Conservation (phyloP, 2,797 vertebrate species). For the Trachurus trachurus region DNA sequence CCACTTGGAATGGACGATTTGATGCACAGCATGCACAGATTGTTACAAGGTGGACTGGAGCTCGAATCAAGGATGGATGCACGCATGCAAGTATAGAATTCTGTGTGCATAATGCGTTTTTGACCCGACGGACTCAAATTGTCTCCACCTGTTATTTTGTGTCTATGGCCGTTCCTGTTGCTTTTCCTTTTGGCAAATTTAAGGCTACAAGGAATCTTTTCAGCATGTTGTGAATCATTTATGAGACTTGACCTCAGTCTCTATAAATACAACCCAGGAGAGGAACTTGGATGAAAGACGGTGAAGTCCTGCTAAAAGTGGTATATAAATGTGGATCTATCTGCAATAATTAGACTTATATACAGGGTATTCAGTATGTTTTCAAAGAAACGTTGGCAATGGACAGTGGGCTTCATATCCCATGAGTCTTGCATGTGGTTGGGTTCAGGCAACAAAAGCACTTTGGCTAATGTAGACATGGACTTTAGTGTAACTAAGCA, state of each 20-base stretch:
- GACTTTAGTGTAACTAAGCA: not conserved
- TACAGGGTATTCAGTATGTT: not conserved
- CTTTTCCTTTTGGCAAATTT: slow-evolving; percentile 40
- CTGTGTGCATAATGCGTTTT: slow-evolving; percentile 54
- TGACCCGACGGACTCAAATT: slow-evolving; percentile 59
- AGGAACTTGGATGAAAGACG: slow-evolving; percentile 25
- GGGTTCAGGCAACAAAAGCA: not conserved
- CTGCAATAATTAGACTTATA: not conserved
- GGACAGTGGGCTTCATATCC: not conserved
- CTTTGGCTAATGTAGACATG: not conserved
- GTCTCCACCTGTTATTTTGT: slow-evolving; percentile 53
- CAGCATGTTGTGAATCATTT: slow-evolving; percentile 42
- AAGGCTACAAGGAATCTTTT: slow-evolving; percentile 27
- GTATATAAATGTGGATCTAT: not conserved
- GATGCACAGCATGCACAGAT: slow-evolving; percentile 60
- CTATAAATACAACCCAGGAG: slow-evolving; percentile 30
- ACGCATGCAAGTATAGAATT: slow-evolving; percentile 40
- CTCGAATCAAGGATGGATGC: slow-evolving; percentile 40
- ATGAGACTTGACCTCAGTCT: slow-evolving; percentile 38
- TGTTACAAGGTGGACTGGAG: slow-evolving; percentile 70
- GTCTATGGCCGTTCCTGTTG: slow-evolving; percentile 6
- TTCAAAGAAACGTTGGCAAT: not conserved
- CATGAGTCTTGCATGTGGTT: not conserved
- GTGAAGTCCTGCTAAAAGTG: slow-evolving; percentile 12
- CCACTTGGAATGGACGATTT: slow-evolving; percentile 44